These are phyloP conservation scores for Himalopsyche phryganea DNA, from an alignment of 1,140 invertebrate species.

Conservation along the genomic window DNA sequence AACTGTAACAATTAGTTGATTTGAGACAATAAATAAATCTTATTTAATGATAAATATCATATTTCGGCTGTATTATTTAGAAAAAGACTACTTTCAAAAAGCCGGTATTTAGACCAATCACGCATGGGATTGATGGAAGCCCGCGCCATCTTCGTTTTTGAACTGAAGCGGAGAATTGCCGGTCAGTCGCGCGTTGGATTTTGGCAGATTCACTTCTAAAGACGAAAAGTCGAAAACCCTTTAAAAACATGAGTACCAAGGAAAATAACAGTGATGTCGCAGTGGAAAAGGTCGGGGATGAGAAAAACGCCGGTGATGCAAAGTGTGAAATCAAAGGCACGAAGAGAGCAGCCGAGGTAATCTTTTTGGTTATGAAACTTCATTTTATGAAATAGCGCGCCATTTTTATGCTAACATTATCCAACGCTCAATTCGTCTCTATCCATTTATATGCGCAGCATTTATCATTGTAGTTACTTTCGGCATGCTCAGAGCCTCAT, in stretches of 20 bases:
- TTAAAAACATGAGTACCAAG: slow-evolving; percentile 71
- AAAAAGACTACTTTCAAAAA: slow-evolving; percentile 15
- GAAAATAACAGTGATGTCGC: slow-evolving; percentile 78
- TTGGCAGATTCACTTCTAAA: slow-evolving; percentile 46
- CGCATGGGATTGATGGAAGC: slow-evolving; percentile 58
- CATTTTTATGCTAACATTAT: slow-evolving; percentile 42
- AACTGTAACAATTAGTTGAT: too few species aligned
- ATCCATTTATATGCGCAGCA: slow-evolving; percentile 46
- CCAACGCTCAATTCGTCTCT: slow-evolving; percentile 33
- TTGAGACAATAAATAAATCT: background rate
- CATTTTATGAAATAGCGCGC: slow-evolving; percentile 50
- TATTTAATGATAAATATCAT: background rate
- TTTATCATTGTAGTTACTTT: slow-evolving; percentile 36
- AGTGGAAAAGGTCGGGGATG: slow-evolving; percentile 76
- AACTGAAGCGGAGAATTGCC: slow-evolving; percentile 60
- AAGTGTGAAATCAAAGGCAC: slow-evolving; percentile 82
- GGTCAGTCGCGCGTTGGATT: slow-evolving; percentile 60
- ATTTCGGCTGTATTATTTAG: background rate
- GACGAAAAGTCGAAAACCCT: slow-evolving; percentile 6
- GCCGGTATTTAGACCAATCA: slow-evolving; percentile 52
- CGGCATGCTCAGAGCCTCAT: too few species aligned
- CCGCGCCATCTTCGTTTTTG: slow-evolving; percentile 80
- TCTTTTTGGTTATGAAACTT: slow-evolving; percentile 39
- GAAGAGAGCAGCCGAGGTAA: slow-evolving; percentile 83
- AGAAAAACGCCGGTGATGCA: slow-evolving; percentile 64